Evolutionary conservation across 2,888 invertebrate genomes (phyloP).

Genomic region (Aphrophora alni): DNA sequence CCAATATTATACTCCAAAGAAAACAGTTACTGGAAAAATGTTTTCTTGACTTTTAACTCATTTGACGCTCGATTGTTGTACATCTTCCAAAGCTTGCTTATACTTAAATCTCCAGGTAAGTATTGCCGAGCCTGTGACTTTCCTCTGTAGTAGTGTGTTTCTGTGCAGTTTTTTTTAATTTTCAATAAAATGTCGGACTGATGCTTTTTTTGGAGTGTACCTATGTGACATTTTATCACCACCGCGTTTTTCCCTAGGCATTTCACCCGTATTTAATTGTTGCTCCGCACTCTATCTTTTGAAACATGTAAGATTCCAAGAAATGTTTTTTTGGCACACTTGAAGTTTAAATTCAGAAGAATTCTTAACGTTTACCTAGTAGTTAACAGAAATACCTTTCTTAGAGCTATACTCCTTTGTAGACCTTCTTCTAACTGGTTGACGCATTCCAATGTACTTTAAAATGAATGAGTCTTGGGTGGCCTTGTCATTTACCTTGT

Average conservation of each 20-base stretch:
- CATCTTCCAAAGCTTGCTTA: not conserved
- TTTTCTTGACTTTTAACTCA: constrained; percentile 17
- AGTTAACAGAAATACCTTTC: constrained; percentile 10
- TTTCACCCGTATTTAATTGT: constrained; percentile 12
- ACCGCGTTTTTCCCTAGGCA: constrained; percentile 14
- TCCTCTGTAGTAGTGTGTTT: constrained; percentile 4
- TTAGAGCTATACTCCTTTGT: constrained; percentile 11
- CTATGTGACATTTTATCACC: constrained; percentile 1
- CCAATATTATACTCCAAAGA: constrained; percentile 29
- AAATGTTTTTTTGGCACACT: constrained; percentile 13
- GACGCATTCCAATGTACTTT: constrained; percentile 15
- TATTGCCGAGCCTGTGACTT: not conserved
- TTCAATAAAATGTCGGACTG: not conserved
- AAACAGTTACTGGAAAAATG: constrained; percentile 2
- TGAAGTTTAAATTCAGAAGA: constrained; percentile 14
- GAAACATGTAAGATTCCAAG: constrained; percentile 14
- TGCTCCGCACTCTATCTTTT: constrained; percentile 15
- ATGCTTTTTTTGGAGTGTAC: not conserved
- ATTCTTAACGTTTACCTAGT: constrained; percentile 11
- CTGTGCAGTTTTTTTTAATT: constrained; percentile 2
- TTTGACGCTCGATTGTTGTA: not conserved
- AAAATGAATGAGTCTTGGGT: constrained; percentile 12
- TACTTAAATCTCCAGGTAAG: constrained; percentile 16
- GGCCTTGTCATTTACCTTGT: not conserved
- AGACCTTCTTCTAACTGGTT: constrained; percentile 7